A percentile compares a stretch with the other conserved stretches of the same genome.
Evolutionary conservation across 2,113 vertebrate species (phyloP).

Genomic region (Psilopsiagon aurifrons): DNA sequence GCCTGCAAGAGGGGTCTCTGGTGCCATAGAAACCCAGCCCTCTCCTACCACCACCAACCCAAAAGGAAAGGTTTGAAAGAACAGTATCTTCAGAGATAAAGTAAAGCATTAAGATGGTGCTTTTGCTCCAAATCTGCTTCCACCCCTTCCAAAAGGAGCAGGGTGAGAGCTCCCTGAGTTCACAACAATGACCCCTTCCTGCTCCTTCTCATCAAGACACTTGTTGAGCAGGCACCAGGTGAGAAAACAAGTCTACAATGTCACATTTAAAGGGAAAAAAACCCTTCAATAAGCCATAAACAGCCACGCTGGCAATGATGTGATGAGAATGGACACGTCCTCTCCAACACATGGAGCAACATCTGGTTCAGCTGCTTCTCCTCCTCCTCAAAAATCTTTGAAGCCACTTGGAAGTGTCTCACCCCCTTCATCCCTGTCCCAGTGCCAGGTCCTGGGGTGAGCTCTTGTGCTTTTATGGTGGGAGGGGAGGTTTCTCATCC

Average conservation of each 20-base stretch:
- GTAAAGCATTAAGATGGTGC: not conserved
- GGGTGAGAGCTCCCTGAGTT: not conserved
- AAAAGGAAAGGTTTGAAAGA: not conserved
- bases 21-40: not conserved
- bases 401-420: not conserved
- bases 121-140: not conserved
- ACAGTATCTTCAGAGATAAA: not conserved
- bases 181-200: not conserved
- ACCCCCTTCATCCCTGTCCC: not conserved
- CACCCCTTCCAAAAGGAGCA: fast-evolving
- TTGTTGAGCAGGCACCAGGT: not conserved
- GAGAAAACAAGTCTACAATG: not conserved
- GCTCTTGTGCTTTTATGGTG: not conserved
- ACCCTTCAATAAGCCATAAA: not conserved
- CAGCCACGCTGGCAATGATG: fast-evolving
- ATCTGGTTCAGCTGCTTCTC: not conserved
- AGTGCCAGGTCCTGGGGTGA: not conserved
- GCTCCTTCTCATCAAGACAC: not conserved
- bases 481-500: not conserved
- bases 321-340: not conserved
- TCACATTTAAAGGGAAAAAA: not conserved
- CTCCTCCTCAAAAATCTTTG: not conserved
- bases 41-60: not conserved
- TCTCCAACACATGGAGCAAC: fast-evolving
- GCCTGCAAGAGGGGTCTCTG: not conserved